Evolutionary conservation across 1,140 invertebrate species (phyloP).

Genomic region (Leptonema lineaticorne): DNA sequence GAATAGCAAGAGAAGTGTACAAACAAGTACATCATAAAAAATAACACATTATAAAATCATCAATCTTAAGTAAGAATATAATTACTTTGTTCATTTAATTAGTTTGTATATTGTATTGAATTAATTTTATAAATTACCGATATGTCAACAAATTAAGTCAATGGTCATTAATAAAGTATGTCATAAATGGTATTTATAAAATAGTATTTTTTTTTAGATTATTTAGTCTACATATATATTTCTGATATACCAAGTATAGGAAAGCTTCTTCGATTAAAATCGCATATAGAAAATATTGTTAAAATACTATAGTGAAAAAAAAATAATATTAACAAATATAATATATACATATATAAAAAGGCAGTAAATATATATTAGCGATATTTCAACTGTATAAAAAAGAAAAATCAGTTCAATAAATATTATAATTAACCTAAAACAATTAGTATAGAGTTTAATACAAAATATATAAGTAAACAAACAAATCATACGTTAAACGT

Average conservation of each 20-base stretch:
- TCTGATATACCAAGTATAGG: neutral
- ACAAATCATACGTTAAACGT: no score
- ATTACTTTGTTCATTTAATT: conserved; percentile 14
- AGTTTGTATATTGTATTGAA: neutral
- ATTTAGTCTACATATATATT: neutral
- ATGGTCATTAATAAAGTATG: neutral
- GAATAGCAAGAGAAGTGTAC: conserved; percentile 37
- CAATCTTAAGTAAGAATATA: conserved; percentile 1
- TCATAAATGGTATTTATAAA: conserved; percentile 18
- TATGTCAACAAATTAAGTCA: conserved; percentile 2
- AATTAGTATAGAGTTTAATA: no score
- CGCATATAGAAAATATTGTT: neutral
- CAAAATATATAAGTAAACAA: no score
- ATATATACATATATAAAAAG: neutral
- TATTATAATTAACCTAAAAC: no score
- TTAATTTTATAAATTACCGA: neutral
- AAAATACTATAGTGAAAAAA: neutral
- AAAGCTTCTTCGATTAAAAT: neutral
- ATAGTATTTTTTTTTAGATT: conserved; percentile 8
- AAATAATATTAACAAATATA: neutral
- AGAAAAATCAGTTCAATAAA: no score
- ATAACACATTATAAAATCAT: conserved; percentile 33
- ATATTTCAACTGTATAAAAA: no score
- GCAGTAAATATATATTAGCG: no score
- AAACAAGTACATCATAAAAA: conserved; percentile 23